phyloP scores from a whole-genome alignment of 2,113 vertebrate genomes.

The Melanerpes formicivorus region DNA sequence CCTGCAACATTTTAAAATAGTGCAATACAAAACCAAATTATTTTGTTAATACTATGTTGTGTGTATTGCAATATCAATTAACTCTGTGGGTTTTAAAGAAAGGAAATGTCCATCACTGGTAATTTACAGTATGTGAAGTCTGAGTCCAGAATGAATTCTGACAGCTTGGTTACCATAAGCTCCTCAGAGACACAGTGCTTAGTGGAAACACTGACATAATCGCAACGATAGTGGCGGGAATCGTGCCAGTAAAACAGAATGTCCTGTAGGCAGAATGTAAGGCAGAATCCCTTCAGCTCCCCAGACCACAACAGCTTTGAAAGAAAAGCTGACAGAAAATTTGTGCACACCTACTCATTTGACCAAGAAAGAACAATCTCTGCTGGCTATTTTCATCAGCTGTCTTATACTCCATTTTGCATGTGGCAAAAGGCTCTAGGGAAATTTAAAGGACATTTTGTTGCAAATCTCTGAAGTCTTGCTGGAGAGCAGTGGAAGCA shows the following conservation, averaged over 20 bases:
- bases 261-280: not conserved
- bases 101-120: not conserved
- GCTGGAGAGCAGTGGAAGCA: not conserved
- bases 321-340: not conserved
- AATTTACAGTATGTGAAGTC: not conserved
- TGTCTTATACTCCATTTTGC: not conserved
- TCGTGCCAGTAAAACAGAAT: not conserved
- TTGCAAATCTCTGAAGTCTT: not conserved
- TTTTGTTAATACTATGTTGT: not conserved
- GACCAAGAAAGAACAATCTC: not conserved
- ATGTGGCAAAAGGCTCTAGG: not conserved
- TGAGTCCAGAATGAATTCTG: constrained; percentile 15
- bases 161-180: not conserved
- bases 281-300: not conserved
- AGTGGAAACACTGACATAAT: constrained; percentile 41
- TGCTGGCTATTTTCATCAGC: not conserved
- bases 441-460: not conserved
- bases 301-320: not conserved
- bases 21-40: not conserved
- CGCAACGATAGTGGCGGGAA: not conserved
- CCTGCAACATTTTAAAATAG: not conserved
- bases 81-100: not conserved
- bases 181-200: not conserved
- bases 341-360: not conserved
- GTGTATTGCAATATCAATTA: not conserved